Evolutionary conservation across 2,888 invertebrate species (phyloP).

Genomic region (Trissoscelio sp.): DNA sequence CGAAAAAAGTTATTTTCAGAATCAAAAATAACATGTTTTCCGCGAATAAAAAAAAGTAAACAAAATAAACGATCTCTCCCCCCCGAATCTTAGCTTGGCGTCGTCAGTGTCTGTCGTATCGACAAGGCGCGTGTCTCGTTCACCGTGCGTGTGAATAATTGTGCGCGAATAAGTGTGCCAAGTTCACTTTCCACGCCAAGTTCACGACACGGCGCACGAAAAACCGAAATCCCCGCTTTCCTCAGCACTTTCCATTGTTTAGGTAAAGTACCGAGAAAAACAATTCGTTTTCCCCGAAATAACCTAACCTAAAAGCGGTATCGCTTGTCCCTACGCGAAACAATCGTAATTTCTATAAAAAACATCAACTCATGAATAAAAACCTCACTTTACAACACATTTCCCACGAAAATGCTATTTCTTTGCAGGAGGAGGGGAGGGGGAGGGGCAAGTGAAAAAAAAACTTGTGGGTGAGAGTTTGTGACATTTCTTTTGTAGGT

Average conservation of each 20-base stretch:
- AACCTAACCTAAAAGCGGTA: neutral
- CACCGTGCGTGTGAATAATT: conserved; percentile 49
- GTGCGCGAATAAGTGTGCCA: conserved; percentile 55
- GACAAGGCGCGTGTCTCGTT: conserved; percentile 47
- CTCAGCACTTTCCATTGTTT: neutral
- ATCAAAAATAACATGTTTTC: too few relatives aligned
- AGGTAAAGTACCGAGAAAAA: neutral
- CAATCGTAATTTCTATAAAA: too few relatives aligned
- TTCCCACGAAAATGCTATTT: too few relatives aligned
- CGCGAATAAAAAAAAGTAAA: conserved; percentile 11
- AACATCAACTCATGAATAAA: too few relatives aligned
- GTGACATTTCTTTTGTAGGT: neutral
- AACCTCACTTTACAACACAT: too few relatives aligned
- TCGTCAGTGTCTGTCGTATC: conserved; percentile 57
- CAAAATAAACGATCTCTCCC: neutral
- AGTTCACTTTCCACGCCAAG: conserved; percentile 57
- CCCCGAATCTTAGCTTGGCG: conserved; percentile 49
- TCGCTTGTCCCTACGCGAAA: conserved; percentile 39
- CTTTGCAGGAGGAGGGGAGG: too few relatives aligned
- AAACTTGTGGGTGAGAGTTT: too few relatives aligned
- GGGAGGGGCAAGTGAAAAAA: too few relatives aligned
- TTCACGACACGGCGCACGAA: conserved; percentile 30
- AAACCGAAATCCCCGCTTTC: conserved; percentile 6
- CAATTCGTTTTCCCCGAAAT: neutral
- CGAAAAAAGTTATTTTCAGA: too few relatives aligned